phyloP scores from a whole-genome alignment of 2,888 invertebrate species.

The Deilephila porcellus region DNA sequence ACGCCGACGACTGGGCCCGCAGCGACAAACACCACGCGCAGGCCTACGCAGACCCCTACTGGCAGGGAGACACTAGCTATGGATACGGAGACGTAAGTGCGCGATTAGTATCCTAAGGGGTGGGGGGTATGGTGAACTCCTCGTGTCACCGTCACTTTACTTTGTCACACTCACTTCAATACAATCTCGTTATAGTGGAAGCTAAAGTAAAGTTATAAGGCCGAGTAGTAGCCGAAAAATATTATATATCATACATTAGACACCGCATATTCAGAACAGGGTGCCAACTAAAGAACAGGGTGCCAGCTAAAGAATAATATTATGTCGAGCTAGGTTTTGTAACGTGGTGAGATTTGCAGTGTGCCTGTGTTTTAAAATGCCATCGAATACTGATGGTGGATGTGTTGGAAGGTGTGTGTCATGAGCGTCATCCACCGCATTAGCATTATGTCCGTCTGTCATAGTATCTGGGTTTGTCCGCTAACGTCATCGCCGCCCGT shows the following conservation, averaged over 20 bases:
- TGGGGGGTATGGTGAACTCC: too few relatives aligned
- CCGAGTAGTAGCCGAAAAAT: too few relatives aligned
- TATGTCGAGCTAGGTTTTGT: neutral
- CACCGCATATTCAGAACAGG: too few relatives aligned
- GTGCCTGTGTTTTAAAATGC: neutral
- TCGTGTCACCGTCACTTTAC: too few relatives aligned
- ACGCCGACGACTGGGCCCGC: slow-evolving; percentile 46
- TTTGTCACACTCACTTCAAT: too few relatives aligned
- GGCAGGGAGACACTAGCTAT: slow-evolving; percentile 57
- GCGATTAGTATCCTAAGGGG: neutral
- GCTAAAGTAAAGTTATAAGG: too few relatives aligned
- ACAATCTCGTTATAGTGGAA: too few relatives aligned
- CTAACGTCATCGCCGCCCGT: neutral
- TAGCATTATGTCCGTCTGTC: slow-evolving; percentile 9
- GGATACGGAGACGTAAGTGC: slow-evolving; percentile 61
- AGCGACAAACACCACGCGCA: slow-evolving; percentile 50
- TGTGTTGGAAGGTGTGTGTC: slow-evolving; percentile 9
- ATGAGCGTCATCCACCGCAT: neutral
- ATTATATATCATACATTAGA: too few relatives aligned
- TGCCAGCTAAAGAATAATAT: too few relatives aligned
- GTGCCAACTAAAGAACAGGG: too few relatives aligned
- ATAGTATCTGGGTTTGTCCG: neutral
- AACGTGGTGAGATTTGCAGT: too few relatives aligned
- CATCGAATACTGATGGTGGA: neutral
- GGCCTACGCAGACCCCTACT: slow-evolving; percentile 60